Base-by-base conservation (phyloP, 2,888 invertebrate genomes). In the Andrena haemorrhoa region DNA sequence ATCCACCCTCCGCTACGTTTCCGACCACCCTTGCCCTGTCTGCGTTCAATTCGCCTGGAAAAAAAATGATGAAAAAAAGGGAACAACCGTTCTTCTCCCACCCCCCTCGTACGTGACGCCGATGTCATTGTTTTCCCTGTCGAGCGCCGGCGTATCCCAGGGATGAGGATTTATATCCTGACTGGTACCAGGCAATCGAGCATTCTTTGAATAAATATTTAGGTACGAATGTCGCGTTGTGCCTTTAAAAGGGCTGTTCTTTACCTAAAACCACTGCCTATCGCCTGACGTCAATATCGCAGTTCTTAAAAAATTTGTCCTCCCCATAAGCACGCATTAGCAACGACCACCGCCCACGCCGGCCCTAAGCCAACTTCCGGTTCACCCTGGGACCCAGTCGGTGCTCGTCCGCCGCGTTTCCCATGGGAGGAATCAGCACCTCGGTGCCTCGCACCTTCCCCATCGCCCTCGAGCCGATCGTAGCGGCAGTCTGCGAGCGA, bases 401-500 rank as follows among this genome's bases (percentile, higher is more conserved):
- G 12, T 8, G 12, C 33, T 35, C 68, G 23, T 41, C 16, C 1
- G 31, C 5, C 60, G 64, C 23, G n/a, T 1, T 23, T 7, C 23
- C n/a, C 41, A 41, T 26, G 29, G 33, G 33, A 35, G 16, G n/a
- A 4, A 31, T 16, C n/a, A 12, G 33, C 68, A 4, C 23, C 23
- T 1, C 23, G 53, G 23, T 23, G 51, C 5, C 23, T 47, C 69
- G 69, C 56, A 20, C 53, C 33, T 33, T 68, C 33, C n/a, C 29
- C 23, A 12, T 29, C 47, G 6, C 33, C 47, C 72, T 63, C 56
- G 29, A 26, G 64, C 63, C 35, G 33, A 16, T 12, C 51, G 35
- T 26, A 26, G 33, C 12, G 20, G 10, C 33, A 61, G 20, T 33
- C 51, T 58, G 35, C 56, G 61, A 41, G 51, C 78, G 84, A 83